A percentile compares a stretch with the other conserved stretches of the same genome.
These are phyloP conservation scores for Muraenolepis orangiensis DNA, from an alignment of 2,797 vertebrate species.

Conservation along the genomic window DNA sequence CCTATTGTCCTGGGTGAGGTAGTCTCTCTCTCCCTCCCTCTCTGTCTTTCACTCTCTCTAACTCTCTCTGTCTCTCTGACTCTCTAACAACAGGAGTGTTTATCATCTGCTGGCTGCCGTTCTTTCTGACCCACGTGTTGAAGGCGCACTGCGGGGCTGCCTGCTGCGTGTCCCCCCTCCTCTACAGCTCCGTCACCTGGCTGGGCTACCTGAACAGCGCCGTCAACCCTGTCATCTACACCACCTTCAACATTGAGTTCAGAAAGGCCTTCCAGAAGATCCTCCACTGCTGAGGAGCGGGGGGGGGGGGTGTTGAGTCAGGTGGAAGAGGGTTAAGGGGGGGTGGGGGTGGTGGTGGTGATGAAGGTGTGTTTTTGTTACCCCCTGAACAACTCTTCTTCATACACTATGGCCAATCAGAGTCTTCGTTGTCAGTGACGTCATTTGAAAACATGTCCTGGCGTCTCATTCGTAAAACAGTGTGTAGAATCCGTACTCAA, in stretches of 20 bases:
- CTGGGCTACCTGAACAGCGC: constrained; percentile 77
- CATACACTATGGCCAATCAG: neutral
- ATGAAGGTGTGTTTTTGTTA: neutral
- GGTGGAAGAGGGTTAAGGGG: neutral
- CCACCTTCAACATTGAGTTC: constrained; percentile 78
- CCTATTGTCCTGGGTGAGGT: too few species aligned
- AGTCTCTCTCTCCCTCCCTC: neutral
- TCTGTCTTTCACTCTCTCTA: too few species aligned
- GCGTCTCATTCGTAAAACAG: too few species aligned
- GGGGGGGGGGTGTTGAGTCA: constrained; percentile 4
- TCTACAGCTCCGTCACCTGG: constrained; percentile 76
- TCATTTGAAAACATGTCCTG: neutral
- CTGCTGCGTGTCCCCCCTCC: constrained; percentile 73
- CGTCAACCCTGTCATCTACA: constrained; percentile 79
- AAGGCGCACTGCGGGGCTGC: constrained; percentile 75
- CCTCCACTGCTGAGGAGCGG: constrained; percentile 68
- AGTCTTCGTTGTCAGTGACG: neutral
- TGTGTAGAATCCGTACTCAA: too few species aligned
- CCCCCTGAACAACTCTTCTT: neutral
- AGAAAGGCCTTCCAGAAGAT: constrained; percentile 78
- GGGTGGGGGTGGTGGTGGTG: neutral
- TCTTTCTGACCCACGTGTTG: constrained; percentile 77
- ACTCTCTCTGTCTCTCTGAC: neutral
- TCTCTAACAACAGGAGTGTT: constrained; percentile 67
- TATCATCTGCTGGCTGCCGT: constrained; percentile 81